Conservation (phyloP, 92 coral and sea anemone genomes). For the Actinernus sp. region DNA sequence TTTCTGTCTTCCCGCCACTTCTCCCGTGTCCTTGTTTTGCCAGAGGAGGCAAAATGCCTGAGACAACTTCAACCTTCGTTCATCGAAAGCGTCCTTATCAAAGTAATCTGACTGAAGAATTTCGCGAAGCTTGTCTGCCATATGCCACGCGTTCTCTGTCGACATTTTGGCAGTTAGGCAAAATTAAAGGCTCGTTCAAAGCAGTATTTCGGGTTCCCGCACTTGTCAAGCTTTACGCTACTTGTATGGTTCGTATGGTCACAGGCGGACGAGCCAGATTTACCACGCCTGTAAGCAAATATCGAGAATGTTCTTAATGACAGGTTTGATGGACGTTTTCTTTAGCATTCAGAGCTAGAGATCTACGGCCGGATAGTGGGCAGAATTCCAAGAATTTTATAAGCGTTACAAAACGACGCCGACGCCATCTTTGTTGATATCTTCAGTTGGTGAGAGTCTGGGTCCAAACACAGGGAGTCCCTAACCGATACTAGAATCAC, state of each 20-base stretch:
- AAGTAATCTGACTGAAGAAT: constrained; percentile 28
- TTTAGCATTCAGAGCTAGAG: too few relatives aligned
- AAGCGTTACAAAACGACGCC: not conserved
- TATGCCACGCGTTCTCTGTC: constrained; percentile 45
- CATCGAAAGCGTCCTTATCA: constrained; percentile 29
- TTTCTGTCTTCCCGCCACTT: constrained; percentile 59
- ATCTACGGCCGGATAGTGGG: constrained; percentile 40
- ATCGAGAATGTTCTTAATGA: constrained; percentile 1
- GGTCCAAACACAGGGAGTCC: too few relatives aligned
- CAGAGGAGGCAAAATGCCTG: constrained; percentile 52
- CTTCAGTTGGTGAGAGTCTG: too few relatives aligned
- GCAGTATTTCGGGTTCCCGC: too few relatives aligned
- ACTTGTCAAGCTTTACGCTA: too few relatives aligned
- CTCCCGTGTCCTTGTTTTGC: constrained; percentile 56
- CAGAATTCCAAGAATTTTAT: constrained; percentile 19
- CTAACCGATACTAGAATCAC: too few relatives aligned
- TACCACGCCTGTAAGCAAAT: constrained; percentile 6
- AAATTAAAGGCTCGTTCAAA: not conserved
- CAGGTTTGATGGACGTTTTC: too few relatives aligned
- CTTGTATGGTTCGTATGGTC: too few relatives aligned
- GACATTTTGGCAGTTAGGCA: constrained; percentile 17
- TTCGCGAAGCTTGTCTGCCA: constrained; percentile 34
- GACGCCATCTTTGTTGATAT: constrained; percentile 27
- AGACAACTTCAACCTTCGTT: constrained; percentile 28
- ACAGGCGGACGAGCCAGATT: too few relatives aligned